phyloP scores from a whole-genome alignment of 2,888 invertebrate genomes.

The Eupithecia tripunctaria region DNA sequence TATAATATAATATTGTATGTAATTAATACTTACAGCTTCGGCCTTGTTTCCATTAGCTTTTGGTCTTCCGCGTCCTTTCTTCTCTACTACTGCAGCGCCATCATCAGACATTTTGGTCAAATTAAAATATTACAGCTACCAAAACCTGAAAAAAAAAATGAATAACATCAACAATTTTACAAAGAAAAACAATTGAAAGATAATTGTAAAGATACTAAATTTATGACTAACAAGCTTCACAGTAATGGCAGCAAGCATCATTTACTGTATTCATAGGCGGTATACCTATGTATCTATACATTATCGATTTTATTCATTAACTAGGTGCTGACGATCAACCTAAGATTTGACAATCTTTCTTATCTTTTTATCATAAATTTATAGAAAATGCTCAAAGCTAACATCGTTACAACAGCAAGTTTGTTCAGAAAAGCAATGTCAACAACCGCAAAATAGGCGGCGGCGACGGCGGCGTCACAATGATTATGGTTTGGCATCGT shows the following conservation, averaged over 20 bases:
- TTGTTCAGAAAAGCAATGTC: slow-evolving; percentile 53
- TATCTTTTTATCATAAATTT: no score
- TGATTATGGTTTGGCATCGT: slow-evolving; percentile 24
- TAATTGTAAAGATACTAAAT: not conserved
- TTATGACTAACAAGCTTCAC: slow-evolving; percentile 15
- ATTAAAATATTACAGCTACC: slow-evolving; percentile 51
- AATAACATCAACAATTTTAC: not conserved
- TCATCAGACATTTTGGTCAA: slow-evolving; percentile 80
- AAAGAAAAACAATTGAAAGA: not conserved
- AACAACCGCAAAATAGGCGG: slow-evolving; percentile 57
- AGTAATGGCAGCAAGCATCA: slow-evolving; percentile 17
- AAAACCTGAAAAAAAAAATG: slow-evolving; percentile 55
- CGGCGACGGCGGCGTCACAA: slow-evolving; percentile 33
- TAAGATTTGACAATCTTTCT: not conserved
- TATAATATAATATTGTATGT: no score
- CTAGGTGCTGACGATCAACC: not conserved
- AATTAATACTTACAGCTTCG: slow-evolving; percentile 52
- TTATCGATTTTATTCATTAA: slow-evolving; percentile 10
- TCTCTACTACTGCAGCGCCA: slow-evolving; percentile 80
- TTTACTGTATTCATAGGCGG: not conserved
- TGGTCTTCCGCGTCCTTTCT: slow-evolving; percentile 82
- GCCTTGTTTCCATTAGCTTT: slow-evolving; percentile 81
- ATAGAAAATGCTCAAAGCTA: not conserved
- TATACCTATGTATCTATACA: not conserved
- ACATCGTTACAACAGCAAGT: slow-evolving; percentile 45